A percentile compares a stretch with the other conserved stretches of the same genome.
Evolutionary conservation across 2,113 vertebrate species (phyloP).

Genomic region (Crotalus horridus): DNA sequence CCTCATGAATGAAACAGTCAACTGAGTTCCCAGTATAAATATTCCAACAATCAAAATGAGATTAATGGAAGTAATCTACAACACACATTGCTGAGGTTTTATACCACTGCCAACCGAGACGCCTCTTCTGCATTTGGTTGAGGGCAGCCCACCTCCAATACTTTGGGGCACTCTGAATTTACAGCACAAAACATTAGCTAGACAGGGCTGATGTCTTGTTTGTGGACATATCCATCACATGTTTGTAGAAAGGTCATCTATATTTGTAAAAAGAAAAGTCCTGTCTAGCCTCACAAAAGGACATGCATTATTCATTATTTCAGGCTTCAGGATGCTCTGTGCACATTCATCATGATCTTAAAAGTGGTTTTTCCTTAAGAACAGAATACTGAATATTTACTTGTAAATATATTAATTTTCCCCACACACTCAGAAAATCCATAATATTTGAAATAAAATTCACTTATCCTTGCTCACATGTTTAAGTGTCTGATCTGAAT

Average conservation of each 20-base stretch:
- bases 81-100: constrained; percentile 13
- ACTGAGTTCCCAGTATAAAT: constrained; percentile 21
- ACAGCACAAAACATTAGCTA: neutral
- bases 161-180: neutral
- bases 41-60: constrained; percentile 28
- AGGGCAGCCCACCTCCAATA: neutral
- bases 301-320: constrained; percentile 29
- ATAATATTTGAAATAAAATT: constrained; percentile 18
- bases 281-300: constrained; percentile 16
- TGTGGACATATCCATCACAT: neutral
- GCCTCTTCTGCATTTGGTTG: constrained; percentile 4
- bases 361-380: constrained; percentile 23
- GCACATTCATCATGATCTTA: constrained; percentile 20
- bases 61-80: constrained; percentile 32
- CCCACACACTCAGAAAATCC: constrained; percentile 17
- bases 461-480: neutral
- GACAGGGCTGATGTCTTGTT: neutral
- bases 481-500: constrained; percentile 17
- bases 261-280: constrained; percentile 14
- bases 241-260: constrained; percentile 13
- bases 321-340: neutral
- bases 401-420: constrained; percentile 25
- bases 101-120: constrained; percentile 18
- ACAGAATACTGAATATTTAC: constrained; percentile 20
- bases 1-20: constrained; percentile 35